Base-by-base conservation (phyloP, 2,797 vertebrate species). In the Leptodactylus fallax region DNA sequence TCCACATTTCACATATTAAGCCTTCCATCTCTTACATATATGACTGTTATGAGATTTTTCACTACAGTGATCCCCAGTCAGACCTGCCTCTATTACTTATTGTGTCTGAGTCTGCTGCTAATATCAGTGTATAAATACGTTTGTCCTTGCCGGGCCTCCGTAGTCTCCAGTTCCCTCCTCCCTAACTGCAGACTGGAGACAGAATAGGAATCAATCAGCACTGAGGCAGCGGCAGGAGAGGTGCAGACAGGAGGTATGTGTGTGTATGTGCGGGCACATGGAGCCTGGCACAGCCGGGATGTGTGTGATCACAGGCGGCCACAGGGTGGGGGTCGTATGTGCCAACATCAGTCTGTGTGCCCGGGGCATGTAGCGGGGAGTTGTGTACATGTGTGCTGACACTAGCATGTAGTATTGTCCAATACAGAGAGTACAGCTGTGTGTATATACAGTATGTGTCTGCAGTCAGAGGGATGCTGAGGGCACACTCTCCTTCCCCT, bases 171-270 rank as follows among this genome's bases (percentile, higher is more conserved):
- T 21, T 85, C 84, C 53, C 87, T 85, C 87, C 87, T 86, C 78
- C 87, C 82, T 45, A n/a, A 51, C 84, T 71, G 87, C 84, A 86
- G 87, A 21, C 83, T 80, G 61, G 81, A 56, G 85, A 86, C 78
- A 82, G 86, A 69, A 21, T 69, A 69, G 87, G 53, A 55, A 88
- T 76, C 87, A 89, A 78, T 89, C 83, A 86, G 83, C 61, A 36
- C n/a, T 71, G 49, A 55, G 81, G 71, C 60, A 83, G 61, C 63
- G 65, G 65, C 56, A 9, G 83, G 63, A 60, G 17, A 47, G 55
- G n/a, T 56, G 6, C 27, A 8, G 25, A 67, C 11, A 53, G 80
- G 58, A 45, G 79, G 79, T 83, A 23, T 10, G 79, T 72, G 21
- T 36, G 65, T 5, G 13, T 14, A 6, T 79, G 16, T 65, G 23